Evolutionary conservation across 1,140 invertebrate genomes (phyloP), one percentile per base, ranked within the genome.

Genomic region (Dendrolimus punctatus): DNA sequence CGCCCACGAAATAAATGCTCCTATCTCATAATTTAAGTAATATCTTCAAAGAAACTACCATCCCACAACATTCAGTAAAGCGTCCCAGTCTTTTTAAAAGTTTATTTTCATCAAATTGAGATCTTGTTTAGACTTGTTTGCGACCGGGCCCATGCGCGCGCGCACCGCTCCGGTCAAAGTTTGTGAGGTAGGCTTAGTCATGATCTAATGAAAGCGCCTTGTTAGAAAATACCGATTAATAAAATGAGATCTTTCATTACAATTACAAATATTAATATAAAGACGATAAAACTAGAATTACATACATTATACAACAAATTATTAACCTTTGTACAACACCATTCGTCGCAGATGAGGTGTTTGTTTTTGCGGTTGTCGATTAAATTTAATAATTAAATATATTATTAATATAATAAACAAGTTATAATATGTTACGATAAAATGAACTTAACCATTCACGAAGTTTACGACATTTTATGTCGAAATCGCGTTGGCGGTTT

Each of bases 191-290:
- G 80, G 83, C 83, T 80, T 83, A 86, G 83, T 86, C 83, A 86
- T 86, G 83, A 84, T 86, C 72, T 83, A 81, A 84, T 85, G 79
- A 84, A 81, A 86, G 80, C 83, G 83, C 83, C 83, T 84, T 84
- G 83, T 86, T 86, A 86, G 73, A 86, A 84, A 86, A 84, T 86
- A 86, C 83, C 83, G 83, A 86, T 86, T 86, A 86, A 83, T 85
- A 84, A 84, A 86, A 86, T 86, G 83, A 86, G 83, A 86, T 86
- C 83, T 84, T 86, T 86, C 80, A 86, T 85, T 85, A 85, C 72
- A 86, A 82, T 84, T 85, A 85, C 73, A 79, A 83, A 85, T 82
- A 80, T 81, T 76, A 76, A 81, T 76, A 81, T 80, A 84, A 72
- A 85, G 78, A 81, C 73, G 72, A 76, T 83, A 81, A 84, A 86